Percentiles rank a stretch among this genome's conserved stretches.
phyloP scores from a whole-genome alignment of 2,797 vertebrate species.

The Helostoma temminkii region DNA sequence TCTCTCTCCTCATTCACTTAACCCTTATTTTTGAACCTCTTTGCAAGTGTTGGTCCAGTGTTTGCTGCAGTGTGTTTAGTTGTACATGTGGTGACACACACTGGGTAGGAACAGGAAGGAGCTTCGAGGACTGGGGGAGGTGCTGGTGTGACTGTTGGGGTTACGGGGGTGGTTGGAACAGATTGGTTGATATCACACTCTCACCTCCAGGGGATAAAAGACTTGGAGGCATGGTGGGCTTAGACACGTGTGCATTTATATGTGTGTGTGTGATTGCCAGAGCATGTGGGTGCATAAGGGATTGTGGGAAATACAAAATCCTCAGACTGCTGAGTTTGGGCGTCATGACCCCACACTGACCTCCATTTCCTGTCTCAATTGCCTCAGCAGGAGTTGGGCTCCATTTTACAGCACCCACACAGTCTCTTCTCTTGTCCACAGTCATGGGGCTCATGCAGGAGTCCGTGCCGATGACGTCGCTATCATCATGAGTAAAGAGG shows the following conservation, averaged over 20 bases:
- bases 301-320: constrained; percentile 73
- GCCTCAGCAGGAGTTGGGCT: constrained; percentile 73
- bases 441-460: constrained; percentile 60
- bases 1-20: constrained; percentile 56
- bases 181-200: constrained; percentile 78
- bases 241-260: constrained; percentile 11
- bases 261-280: constrained; percentile 35
- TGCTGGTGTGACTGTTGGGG: constrained; percentile 52
- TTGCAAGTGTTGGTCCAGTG: constrained; percentile 27
- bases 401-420: constrained; percentile 65
- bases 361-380: constrained; percentile 82
- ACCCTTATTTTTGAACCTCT: constrained; percentile 58
- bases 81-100: constrained; percentile 25
- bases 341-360: constrained; percentile 70
- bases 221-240: constrained; percentile 34
- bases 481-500: constrained; percentile 64
- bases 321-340: constrained; percentile 69
- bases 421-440: constrained; percentile 50
- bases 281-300: constrained; percentile 41
- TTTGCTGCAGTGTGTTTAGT: constrained; percentile 40
- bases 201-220: constrained; percentile 62
- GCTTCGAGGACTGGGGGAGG: constrained; percentile 37
- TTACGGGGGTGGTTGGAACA: constrained; percentile 63
- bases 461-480: constrained; percentile 46
- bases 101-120: constrained; percentile 28